These are phyloP conservation scores for Ictidomys tridecemlineatus DNA, from an alignment of 2,113 vertebrate species.

Conservation along the genomic window DNA sequence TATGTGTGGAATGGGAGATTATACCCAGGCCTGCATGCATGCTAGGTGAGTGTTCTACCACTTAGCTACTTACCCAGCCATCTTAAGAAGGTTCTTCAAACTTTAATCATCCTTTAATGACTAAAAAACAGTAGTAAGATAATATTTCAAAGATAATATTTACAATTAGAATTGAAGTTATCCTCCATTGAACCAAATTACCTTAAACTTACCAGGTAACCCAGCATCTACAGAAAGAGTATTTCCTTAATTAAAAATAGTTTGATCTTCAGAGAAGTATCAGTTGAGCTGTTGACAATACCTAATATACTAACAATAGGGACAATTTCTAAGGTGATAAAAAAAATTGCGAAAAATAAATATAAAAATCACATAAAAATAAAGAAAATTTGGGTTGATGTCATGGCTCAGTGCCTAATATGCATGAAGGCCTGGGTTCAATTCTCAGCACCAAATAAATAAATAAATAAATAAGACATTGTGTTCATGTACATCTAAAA, in stretches of 20 bases:
- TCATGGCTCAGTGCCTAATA: too few species aligned
- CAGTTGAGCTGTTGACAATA: background rate
- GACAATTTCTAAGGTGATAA: background rate
- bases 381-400: background rate
- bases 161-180: constrained; percentile 18
- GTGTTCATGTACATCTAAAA: too few species aligned
- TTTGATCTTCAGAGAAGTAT: background rate
- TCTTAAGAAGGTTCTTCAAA: background rate
- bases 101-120: background rate
- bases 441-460: too few species aligned
- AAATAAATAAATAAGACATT: too few species aligned
- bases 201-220: background rate
- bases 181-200: background rate
- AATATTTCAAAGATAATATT: background rate
- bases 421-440: too few species aligned
- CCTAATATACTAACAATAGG: background rate
- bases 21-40: too few species aligned
- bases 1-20: too few species aligned
- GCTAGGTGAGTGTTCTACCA: too few species aligned
- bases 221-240: background rate
- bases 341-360: constrained; percentile 16
- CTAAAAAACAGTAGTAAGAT: background rate
- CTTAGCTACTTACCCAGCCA: too few species aligned
- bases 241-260: constrained; percentile 31
- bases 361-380: background rate